Base-by-base conservation (phyloP, 2,113 vertebrate genomes). In the Anser brachyrhynchus region DNA sequence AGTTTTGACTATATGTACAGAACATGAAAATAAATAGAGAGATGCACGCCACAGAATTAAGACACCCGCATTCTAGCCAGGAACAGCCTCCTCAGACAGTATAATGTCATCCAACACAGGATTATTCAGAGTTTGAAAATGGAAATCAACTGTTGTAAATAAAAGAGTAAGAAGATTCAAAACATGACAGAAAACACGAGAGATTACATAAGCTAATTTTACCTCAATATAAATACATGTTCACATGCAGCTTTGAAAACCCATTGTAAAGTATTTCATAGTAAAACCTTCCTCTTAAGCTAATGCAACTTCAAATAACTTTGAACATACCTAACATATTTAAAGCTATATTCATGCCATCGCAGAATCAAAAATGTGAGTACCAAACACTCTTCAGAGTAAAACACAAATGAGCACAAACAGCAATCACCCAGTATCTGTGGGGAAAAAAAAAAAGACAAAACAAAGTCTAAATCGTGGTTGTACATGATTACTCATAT, bases 401-500 rank as follows among this genome's bases (percentile, higher is more conserved):
- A 99, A 97, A 99, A 99, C 31, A 98, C 91, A 96, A 99, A 99
- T 4, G 98, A 98, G 69, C 98, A 98, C 43, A 99, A 96, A 95
- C 99, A 99, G 89, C 97, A 97, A 75, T 99, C 99, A 52, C 99
- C 99, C 67, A 99, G 78, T 55, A 98, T 89, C 99, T 99, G 94
- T 25, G 69, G 72, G 88, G 23, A 19, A 75, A 22, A 71, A n/a
- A 55, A 1, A 8, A 76, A 4, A 10, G 35, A 8, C 28, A 81
- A 31, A 81, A 57, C 4, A 76, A 87, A 13, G 9, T 2, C 22
- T 4, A 81, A 81, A 84, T 14, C 2, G 25, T 74, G 11, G 4
- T 46, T 55, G 62, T 2, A 46, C 3, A 35, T 29, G 43, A 52
- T 70, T 55, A 37, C 29, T 10, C 29, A 67, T 7, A 20, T 44